Conservation (phyloP, 2,113 vertebrate genomes). For the Caracal caracal region DNA sequence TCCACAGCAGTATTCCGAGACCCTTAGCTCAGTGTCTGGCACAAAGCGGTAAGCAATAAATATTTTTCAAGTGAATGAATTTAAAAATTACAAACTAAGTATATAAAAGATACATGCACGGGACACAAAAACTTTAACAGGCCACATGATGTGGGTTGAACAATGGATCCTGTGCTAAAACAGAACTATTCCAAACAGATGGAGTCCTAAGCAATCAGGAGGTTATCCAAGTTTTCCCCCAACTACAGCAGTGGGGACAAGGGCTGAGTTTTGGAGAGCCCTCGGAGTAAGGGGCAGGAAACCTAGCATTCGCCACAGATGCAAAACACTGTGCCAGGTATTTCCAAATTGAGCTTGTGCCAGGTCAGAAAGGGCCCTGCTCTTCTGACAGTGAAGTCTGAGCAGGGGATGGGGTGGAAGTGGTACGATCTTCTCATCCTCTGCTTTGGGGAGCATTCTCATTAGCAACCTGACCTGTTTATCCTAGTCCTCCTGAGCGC, state of each 20-base stretch:
- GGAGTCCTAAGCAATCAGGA: background rate
- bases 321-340: background rate
- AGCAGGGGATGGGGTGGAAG: background rate
- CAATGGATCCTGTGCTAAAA: background rate
- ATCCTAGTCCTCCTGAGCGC: background rate
- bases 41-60: background rate
- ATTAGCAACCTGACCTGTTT: background rate
- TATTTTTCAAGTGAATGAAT: conserved; percentile 16
- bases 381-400: background rate
- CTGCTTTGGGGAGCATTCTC: conserved; percentile 26
- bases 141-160: background rate
- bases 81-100: conserved; percentile 10
- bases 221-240: background rate
- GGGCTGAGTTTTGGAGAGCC: background rate
- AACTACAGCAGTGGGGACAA: background rate
- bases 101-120: background rate
- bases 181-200: background rate
- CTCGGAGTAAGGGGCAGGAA: background rate
- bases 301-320: background rate
- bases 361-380: background rate
- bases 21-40: background rate
- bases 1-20: background rate
- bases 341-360: background rate
- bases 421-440: background rate
- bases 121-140: conserved; percentile 40